Evolutionary conservation across 2,888 invertebrate species (phyloP).

Genomic region (Thymelicus sylvestris): DNA sequence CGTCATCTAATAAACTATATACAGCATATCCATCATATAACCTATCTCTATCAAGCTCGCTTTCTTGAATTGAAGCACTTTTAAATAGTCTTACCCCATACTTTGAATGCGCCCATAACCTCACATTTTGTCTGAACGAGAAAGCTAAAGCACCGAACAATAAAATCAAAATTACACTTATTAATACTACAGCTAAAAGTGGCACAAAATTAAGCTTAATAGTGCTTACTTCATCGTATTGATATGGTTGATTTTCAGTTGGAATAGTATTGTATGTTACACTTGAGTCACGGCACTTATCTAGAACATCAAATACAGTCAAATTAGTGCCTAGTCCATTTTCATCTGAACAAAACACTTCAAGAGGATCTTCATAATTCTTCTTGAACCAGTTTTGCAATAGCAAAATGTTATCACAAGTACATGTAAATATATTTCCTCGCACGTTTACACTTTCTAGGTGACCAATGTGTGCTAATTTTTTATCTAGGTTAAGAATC

Average conservation of each 20-base stretch:
- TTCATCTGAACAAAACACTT: slow-evolving; percentile 87
- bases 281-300: slow-evolving; percentile 78
- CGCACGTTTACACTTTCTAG: slow-evolving; percentile 88
- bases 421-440: slow-evolving; percentile 92
- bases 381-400: slow-evolving; percentile 88
- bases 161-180: slow-evolving; percentile 89
- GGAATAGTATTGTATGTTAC: slow-evolving; percentile 82
- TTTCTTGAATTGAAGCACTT: slow-evolving; percentile 83
- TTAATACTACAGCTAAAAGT: slow-evolving; percentile 89
- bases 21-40: slow-evolving; percentile 95
- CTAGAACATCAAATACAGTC: slow-evolving; percentile 77
- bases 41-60: slow-evolving; percentile 86
- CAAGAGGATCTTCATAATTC: slow-evolving; percentile 86
- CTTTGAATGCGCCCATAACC: slow-evolving; percentile 91
- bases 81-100: slow-evolving; percentile 92
- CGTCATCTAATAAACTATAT: slow-evolving; percentile 93
- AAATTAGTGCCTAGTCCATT: slow-evolving; percentile 69
- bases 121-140: slow-evolving; percentile 91
- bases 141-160: slow-evolving; percentile 89
- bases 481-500: slow-evolving; percentile 88
- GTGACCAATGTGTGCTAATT: slow-evolving; percentile 85
- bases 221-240: slow-evolving; percentile 88
- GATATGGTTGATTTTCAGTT: slow-evolving; percentile 83
- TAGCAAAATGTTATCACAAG: slow-evolving; percentile 87
- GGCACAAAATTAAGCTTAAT: slow-evolving; percentile 89